These are phyloP conservation scores for Rhinogobius similis DNA, from an alignment of 2,113 vertebrate genomes.

Conservation along the genomic window DNA sequence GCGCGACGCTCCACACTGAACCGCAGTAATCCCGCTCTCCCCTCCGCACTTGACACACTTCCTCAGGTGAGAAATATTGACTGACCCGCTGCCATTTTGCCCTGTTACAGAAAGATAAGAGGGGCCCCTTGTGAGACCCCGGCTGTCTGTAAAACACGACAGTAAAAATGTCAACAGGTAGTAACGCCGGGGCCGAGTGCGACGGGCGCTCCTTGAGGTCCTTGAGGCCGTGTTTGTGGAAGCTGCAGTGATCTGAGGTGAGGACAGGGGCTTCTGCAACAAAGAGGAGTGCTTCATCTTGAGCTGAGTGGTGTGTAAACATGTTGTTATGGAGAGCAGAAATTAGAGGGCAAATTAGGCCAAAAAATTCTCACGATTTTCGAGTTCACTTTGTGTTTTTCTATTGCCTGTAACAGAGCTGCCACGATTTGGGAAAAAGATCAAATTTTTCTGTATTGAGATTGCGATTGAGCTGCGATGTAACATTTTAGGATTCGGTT, in stretches of 20 bases:
- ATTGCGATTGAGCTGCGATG: too few species aligned
- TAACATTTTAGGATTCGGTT: too few species aligned
- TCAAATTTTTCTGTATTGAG: too few species aligned
- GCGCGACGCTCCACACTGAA: conserved; percentile 37
- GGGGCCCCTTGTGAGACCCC: conserved; percentile 16
- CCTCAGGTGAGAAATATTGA: conserved; percentile 62
- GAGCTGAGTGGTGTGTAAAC: too few species aligned
- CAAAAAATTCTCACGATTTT: too few species aligned
- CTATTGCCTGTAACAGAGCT: too few species aligned
- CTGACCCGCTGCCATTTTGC: conserved; percentile 57
- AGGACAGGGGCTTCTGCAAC: neutral
- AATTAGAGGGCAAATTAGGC: too few species aligned
- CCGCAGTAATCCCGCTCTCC: conserved; percentile 58
- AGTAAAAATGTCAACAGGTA: conserved; percentile 61
- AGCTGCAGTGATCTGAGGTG: neutral
- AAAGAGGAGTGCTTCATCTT: too few species aligned
- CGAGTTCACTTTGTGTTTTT: too few species aligned
- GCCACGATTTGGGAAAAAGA: too few species aligned
- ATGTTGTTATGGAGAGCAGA: too few species aligned
- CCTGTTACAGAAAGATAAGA: conserved; percentile 62
- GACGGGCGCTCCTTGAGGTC: neutral
- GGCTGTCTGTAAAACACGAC: conserved; percentile 66
- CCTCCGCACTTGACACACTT: conserved; percentile 54
- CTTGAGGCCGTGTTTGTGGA: neutral
- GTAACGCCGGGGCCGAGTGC: conserved; percentile 24